Conservation (phyloP, 2,797 vertebrate genomes). For the Mormyrus hasselquistii region DNA sequence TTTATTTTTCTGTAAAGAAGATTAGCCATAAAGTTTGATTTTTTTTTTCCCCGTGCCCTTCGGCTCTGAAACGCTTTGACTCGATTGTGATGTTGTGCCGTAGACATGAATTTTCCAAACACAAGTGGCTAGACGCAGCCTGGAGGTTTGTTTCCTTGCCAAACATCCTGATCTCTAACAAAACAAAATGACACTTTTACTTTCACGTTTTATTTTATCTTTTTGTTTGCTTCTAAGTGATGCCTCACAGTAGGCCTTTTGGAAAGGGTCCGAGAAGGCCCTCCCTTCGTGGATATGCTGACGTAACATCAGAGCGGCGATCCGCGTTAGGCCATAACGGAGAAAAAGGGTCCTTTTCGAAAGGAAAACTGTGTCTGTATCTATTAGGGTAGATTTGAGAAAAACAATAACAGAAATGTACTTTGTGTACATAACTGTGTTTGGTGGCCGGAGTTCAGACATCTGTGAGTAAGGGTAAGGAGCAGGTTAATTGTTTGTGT, state of each 20-base stretch:
- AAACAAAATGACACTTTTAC: slow-evolving; percentile 20
- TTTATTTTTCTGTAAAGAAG: slow-evolving; percentile 29
- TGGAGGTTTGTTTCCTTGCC: not conserved
- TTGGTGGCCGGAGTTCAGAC: not conserved
- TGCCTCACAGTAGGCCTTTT: not conserved
- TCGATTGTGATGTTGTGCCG: not conserved
- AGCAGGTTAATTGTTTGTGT: slow-evolving; percentile 6
- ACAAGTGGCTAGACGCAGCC: not conserved
- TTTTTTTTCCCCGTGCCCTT: not conserved
- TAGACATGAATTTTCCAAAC: not conserved
- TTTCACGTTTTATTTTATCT: not conserved
- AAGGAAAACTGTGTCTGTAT: not conserved
- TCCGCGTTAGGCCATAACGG: not conserved
- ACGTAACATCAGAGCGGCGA: not conserved
- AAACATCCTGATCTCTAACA: not conserved
- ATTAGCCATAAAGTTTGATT: slow-evolving; percentile 36
- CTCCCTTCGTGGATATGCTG: not conserved
- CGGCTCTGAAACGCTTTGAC: not conserved
- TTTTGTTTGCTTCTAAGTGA: not conserved
- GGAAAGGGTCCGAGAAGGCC: not conserved
- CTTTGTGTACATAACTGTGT: not conserved
- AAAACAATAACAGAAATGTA: slow-evolving; percentile 2
- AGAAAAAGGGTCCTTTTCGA: not conserved
- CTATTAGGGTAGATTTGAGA: not conserved
- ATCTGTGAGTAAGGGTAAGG: not conserved